A percentile compares a stretch with the other conserved stretches of the same genome.
Conservation (phyloP, 2,888 invertebrate species). For the Ceriagrion tenellum region DNA sequence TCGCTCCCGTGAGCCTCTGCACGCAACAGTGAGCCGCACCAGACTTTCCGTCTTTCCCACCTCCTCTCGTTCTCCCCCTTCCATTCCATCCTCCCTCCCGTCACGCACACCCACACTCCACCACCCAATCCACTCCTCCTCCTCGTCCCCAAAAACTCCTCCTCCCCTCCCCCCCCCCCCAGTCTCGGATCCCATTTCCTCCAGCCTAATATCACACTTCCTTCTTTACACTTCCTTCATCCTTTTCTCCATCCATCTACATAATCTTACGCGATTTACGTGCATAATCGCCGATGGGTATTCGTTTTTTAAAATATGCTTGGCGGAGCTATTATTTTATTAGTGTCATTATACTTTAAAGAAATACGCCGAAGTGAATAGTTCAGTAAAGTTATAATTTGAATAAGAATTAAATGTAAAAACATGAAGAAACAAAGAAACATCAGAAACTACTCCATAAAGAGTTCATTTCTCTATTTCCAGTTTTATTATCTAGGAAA, state of each 20-base stretch:
- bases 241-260: background rate
- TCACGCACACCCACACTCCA: background rate
- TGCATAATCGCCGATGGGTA: background rate
- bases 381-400: too few species aligned
- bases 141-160: background rate
- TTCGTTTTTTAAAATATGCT: too few species aligned
- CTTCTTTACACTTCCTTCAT: background rate
- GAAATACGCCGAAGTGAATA: too few species aligned
- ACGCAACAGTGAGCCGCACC: constrained; percentile 25
- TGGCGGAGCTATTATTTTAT: too few species aligned
- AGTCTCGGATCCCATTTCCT: background rate
- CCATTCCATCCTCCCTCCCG: background rate
- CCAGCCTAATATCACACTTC: background rate
- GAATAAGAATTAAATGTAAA: too few species aligned
- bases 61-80: background rate
- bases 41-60: background rate
- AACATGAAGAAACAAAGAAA: too few species aligned
- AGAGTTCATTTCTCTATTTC: too few species aligned
- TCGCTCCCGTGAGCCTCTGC: background rate
- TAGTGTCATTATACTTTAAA: too few species aligned
- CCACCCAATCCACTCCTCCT: background rate
- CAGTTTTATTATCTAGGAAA: too few species aligned
- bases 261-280: background rate
- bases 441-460: too few species aligned
- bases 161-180: background rate